A percentile compares a stretch with the other conserved stretches of the same genome.
Evolutionary conservation across 2,888 invertebrate genomes (phyloP).

Genomic region (Calameuta filiformis): DNA sequence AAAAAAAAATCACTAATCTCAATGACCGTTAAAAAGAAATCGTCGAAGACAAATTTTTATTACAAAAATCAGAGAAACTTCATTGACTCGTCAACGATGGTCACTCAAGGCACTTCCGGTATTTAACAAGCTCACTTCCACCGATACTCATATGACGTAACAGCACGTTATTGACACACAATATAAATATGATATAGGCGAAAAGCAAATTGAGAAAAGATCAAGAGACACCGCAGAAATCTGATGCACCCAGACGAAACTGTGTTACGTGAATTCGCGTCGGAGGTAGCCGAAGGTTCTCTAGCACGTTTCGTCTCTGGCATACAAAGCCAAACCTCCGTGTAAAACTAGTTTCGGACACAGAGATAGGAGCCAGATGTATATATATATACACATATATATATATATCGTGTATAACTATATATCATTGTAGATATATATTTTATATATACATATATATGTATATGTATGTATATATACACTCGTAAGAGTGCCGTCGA

Average conservation of each 20-base stretch:
- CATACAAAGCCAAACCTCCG: background rate
- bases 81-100: background rate
- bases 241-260: background rate
- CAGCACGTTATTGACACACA: background rate
- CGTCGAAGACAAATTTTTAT: background rate
- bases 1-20: background rate
- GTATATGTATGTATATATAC: no score
- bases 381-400: background rate
- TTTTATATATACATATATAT: background rate
- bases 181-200: background rate
- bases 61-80: background rate
- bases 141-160: background rate
- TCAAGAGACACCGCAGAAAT: background rate
- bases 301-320: background rate
- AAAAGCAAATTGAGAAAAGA: background rate
- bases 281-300: background rate
- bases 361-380: background rate
- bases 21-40: background rate
- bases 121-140: background rate
- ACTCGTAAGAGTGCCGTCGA: background rate
- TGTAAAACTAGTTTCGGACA: background rate
- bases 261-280: background rate
- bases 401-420: background rate
- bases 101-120: background rate
- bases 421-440: background rate